Base-by-base conservation (phyloP, 2,888 invertebrate species). In the Germaria angustata region DNA sequence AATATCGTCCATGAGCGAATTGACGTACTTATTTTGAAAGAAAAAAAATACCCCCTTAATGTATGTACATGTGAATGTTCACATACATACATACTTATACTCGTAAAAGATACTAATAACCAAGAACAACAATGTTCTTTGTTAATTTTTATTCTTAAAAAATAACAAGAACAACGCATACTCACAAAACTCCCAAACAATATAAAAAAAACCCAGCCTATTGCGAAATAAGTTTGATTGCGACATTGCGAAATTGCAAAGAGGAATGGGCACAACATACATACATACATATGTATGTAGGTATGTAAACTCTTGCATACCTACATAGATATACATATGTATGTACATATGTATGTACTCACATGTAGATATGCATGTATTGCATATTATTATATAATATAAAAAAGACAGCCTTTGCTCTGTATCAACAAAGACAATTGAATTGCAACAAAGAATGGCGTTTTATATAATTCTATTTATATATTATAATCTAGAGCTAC, bases 401-500 rank as follows among this genome's bases (percentile, higher is more conserved):
- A 77, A n/a, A 49, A 28, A 34, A 63, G n/a, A 39, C 65, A 22
- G 53, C 32, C 44, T 59, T 57, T 61, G 17, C 22, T 65, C 11
- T 59, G 39, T 15, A 61, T 51, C 41, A 61, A 66, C 15, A 73
- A 61, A 39, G 66, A 36, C 15, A 72, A 68, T 55, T 39, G 49
- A 61, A 72, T 77, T 72, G 44, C 81, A 77, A 55, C 53, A 77
- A 81, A 49, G 77, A 72, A 66, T 66, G 66, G 77, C 73, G 77
- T 81, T 81, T 81, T 81, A 77, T 75, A 53, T 79, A 65, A 57
- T 57, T 79, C 63, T 32, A 20, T 41, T 63, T 17, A 41, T 34
- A 61, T 51, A 41, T 59, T 59, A 39, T 73, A 53, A n/a, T 51
- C 15, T 20, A 17, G 11, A 34, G 41, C n/a, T 63, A 73, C 73